Base-by-base conservation (phyloP, 2,113 vertebrate genomes). In the Osmerus eperlanus region DNA sequence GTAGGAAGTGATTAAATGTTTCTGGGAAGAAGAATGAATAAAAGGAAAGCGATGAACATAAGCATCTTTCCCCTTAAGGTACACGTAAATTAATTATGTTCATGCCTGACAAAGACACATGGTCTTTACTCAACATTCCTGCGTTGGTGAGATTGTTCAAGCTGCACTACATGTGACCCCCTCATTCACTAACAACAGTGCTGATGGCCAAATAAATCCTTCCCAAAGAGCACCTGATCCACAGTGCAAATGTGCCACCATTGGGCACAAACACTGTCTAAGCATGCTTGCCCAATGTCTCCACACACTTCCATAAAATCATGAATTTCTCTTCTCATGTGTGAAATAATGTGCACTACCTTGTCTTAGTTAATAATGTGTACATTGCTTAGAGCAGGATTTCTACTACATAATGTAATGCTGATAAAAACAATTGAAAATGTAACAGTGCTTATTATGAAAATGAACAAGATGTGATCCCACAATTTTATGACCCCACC, bases 131-230 rank as follows among this genome's bases (percentile, higher is more conserved):
- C 60, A 52, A 7, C 54, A 80, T 76, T 81, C 81, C 83, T 71
- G 71, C 79, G 84, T 21, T 69, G 66, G 54, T 61, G 73, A 83
- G 70, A 54, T 67, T 68, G 66, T 61, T 82, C 70, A 76, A 68
- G 54, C 82, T 74, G 76, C 76, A 65, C 74, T 79, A 36, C 89
- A 90, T 90, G 89, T 91, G 90, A 90, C 80, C 82, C 41, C 68
- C 88, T 90, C 90, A 87, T 90, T 89, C 86, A 87, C 82, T 67
- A 72, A 74, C 80, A 52, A 74, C 80, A 52, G 28, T 53, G 76
- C 83, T 77, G 23, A 78, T 72, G 68, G 68, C 70, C 74, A 75
- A 81, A 78, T 71, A 88, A 85, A 87, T 85, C 84, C 87, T 73
- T 67, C 71, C 63, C 74, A 71, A 70, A 67, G 80, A 87, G 78